Percentiles rank a stretch among this genome's conserved stretches.
Conservation (phyloP, 2,113 vertebrate genomes). For the Rhinolophus sinicus region DNA sequence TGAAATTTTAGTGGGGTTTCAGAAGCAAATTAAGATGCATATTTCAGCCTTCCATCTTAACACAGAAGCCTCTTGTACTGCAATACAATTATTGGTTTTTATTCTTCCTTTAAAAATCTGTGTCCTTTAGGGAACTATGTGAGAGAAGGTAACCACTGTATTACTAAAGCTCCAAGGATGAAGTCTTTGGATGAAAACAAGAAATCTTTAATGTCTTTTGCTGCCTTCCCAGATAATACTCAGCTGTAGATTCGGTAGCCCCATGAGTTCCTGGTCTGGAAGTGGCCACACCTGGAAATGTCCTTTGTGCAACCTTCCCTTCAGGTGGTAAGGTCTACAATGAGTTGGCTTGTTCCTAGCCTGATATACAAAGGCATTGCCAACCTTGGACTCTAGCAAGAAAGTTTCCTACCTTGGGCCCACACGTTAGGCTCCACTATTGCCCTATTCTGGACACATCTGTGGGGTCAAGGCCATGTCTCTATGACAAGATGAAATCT, state of each 20-base stretch:
- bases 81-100: not conserved
- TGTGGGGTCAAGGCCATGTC: not conserved
- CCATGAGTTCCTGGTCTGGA: not conserved
- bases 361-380: not conserved
- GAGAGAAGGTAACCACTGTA: not conserved
- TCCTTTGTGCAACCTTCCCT: fast-evolving
- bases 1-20: not conserved
- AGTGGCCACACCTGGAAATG: not conserved
- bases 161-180: not conserved
- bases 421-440: not conserved
- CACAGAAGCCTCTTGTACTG: not conserved
- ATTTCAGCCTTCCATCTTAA: not conserved
- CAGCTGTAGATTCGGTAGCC: not conserved
- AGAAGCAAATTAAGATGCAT: not conserved
- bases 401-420: not conserved
- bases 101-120: not conserved
- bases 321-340: not conserved
- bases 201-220: not conserved
- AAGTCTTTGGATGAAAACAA: not conserved
- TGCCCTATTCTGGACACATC: not conserved
- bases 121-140: not conserved
- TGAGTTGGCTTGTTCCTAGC: not conserved
- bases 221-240: not conserved
- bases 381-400: not conserved
- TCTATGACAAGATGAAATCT: not conserved